These are phyloP conservation scores for Urocyon cinereoargenteus DNA, from an alignment of 2,797 vertebrate species.

Conservation along the genomic window DNA sequence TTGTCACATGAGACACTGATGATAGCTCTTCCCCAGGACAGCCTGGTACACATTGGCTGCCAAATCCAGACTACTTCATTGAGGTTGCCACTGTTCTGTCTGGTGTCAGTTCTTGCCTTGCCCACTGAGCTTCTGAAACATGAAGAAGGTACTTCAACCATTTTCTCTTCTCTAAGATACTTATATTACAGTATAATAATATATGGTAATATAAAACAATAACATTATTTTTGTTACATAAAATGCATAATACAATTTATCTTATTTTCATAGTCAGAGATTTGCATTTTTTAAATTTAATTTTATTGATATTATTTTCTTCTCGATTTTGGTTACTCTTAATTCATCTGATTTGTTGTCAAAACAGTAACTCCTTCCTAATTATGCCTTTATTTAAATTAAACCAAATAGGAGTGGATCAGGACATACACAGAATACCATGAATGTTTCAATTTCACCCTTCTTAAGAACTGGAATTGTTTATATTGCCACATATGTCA, in stretches of 20 bases:
- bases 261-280: not conserved
- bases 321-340: not conserved
- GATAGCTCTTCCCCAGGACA: not conserved
- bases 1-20: not conserved
- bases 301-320: not conserved
- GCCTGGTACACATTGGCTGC: too few relatives aligned
- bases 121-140: not conserved
- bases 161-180: not conserved
- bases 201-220: not conserved
- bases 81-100: too few relatives aligned
- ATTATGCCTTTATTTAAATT: not conserved
- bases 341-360: not conserved
- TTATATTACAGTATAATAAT: not conserved
- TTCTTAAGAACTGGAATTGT: not conserved
- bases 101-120: not conserved
- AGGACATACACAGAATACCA: not conserved
- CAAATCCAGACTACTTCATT: not conserved
- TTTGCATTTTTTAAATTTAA: not conserved
- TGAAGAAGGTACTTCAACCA: not conserved
- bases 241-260: not conserved
- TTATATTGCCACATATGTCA: not conserved
- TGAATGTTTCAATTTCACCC: not conserved
- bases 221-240: not conserved
- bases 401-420: not conserved
- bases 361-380: not conserved